A percentile compares a stretch with the other conserved stretches of the same genome.
Conservation (phyloP, 2,113 vertebrate genomes). For the Zingel zingel region DNA sequence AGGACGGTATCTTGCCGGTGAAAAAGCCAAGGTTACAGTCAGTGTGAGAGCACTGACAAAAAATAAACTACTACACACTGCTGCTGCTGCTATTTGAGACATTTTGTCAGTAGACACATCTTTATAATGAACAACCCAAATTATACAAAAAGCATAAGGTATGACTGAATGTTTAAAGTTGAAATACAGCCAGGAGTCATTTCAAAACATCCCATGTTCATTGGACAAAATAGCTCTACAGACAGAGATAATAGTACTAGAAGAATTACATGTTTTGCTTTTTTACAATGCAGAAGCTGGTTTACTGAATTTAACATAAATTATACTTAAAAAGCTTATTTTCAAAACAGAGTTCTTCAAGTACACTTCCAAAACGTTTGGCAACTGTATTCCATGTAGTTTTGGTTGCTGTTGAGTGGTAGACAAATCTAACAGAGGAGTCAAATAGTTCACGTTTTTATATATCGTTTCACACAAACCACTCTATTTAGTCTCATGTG, state of each 20-base stretch:
- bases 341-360: conserved; percentile 52
- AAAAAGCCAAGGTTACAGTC: conserved; percentile 62
- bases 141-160: conserved; percentile 58
- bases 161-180: conserved; percentile 36
- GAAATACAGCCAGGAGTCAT: conserved; percentile 53
- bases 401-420: conserved; percentile 30
- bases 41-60: conserved; percentile 30
- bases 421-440: conserved; percentile 13
- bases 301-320: conserved; percentile 50
- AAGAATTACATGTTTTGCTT: conserved; percentile 65
- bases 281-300: conserved; percentile 70
- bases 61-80: conserved; percentile 32
- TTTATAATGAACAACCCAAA: conserved; percentile 41
- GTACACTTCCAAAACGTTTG: conserved; percentile 49
- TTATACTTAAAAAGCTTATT: conserved; percentile 43
- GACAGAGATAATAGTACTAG: conserved; percentile 56
- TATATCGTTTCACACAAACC: neutral
- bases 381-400: conserved; percentile 39
- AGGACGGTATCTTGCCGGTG: conserved; percentile 28
- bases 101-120: conserved; percentile 33
- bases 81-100: conserved; percentile 42
- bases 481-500: neutral
- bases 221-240: conserved; percentile 50
- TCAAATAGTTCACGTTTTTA: conserved; percentile 20
- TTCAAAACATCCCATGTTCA: conserved; percentile 42